Evolutionary conservation across 1,140 invertebrate genomes (phyloP).

Genomic region (Platyura marginata): DNA sequence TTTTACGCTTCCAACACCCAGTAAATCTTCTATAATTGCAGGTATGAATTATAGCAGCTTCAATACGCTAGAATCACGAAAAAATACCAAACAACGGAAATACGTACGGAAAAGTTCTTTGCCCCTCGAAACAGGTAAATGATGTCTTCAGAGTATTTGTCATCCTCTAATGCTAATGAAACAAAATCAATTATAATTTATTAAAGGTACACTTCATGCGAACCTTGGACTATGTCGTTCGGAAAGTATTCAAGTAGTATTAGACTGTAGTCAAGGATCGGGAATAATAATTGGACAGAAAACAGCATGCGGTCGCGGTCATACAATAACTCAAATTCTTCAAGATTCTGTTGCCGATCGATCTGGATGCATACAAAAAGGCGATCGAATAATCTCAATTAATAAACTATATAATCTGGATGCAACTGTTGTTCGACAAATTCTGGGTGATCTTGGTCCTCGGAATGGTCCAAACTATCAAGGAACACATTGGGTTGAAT

Average conservation of each 20-base stretch:
- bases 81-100: constrained; percentile 17
- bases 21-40: not conserved
- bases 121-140: constrained; percentile 12
- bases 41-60: constrained; percentile 14
- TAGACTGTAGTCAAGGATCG: constrained; percentile 21
- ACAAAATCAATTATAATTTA: too few relatives aligned
- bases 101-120: constrained; percentile 21
- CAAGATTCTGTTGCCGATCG: constrained; percentile 26
- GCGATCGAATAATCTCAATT: constrained; percentile 65
- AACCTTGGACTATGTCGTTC: constrained; percentile 17
- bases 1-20: not conserved
- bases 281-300: constrained; percentile 15
- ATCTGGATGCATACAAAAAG: constrained; percentile 59
- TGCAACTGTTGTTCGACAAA: constrained; percentile 25
- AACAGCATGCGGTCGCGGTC: constrained; percentile 10
- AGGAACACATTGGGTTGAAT: constrained; percentile 31
- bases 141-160: not conserved
- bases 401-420: constrained; percentile 49
- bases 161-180: not conserved
- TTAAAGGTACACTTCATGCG: constrained; percentile 5
- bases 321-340: constrained; percentile 17
- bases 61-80: constrained; percentile 22
- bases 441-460: constrained; percentile 17
- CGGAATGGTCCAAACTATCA: not conserved
- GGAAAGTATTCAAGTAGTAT: constrained; percentile 21